These are phyloP conservation scores for Chinchilla lanigera DNA, from an alignment of 2,113 vertebrate species.

Conservation along the genomic window DNA sequence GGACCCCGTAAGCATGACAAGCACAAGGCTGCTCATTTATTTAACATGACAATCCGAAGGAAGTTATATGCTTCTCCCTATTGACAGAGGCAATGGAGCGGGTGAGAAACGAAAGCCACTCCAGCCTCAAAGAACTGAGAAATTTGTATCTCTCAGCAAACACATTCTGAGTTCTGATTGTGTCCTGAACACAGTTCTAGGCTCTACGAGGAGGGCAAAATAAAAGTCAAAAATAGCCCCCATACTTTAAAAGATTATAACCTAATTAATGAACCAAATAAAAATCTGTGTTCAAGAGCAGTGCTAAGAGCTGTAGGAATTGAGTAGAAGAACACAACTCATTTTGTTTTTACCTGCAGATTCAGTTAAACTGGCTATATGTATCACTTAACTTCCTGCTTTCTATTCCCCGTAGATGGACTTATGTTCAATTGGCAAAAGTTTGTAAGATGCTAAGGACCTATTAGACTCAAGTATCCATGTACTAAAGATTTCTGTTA, in stretches of 20 bases:
- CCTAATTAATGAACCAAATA: background rate
- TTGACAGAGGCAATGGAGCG: background rate
- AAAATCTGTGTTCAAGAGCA: background rate
- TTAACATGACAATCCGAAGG: slow-evolving; percentile 53
- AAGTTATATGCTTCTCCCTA: background rate
- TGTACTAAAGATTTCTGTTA: background rate
- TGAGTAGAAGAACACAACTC: background rate
- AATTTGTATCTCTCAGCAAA: background rate
- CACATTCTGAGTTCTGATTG: background rate
- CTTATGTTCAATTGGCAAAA: background rate
- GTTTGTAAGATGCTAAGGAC: background rate
- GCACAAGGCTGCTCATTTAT: slow-evolving; percentile 67
- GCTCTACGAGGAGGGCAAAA: background rate
- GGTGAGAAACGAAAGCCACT: background rate
- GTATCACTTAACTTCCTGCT: background rate
- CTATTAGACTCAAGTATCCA: background rate
- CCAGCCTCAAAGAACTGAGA: background rate
- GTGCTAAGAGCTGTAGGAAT: background rate
- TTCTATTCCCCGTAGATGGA: background rate
- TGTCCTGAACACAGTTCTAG: background rate
- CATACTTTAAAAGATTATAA: background rate
- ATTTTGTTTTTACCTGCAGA: background rate
- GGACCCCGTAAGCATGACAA: slow-evolving; percentile 31
- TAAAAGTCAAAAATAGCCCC: background rate
- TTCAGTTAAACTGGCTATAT: background rate